Conservation (phyloP, 2,113 vertebrate species). For the Oceanites oceanicus region DNA sequence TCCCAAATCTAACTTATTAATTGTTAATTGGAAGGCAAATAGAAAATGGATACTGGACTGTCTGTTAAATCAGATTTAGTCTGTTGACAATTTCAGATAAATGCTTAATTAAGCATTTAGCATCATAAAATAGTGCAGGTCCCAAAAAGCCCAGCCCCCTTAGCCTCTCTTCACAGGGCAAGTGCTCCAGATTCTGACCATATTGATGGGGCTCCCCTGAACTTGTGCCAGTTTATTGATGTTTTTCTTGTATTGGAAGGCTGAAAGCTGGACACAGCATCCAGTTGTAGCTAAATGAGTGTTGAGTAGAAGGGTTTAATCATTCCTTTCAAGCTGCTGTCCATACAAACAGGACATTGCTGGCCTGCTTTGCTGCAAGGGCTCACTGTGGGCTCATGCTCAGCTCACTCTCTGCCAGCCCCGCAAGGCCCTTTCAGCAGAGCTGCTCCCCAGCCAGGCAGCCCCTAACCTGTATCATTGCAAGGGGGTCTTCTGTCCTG, state of each 20-base stretch:
- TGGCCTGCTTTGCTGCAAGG: neutral
- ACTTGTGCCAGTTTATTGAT: neutral
- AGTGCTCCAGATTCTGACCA: neutral
- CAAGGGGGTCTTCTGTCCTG: no score
- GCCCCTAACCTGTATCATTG: rapidly evolving
- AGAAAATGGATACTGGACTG: neutral
- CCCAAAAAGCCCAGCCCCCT: neutral
- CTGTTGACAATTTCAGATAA: neutral
- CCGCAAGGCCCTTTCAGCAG: neutral
- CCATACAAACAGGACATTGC: rapidly evolving
- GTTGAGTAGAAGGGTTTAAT: neutral
- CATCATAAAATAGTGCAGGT: neutral
- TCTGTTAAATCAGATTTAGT: neutral
- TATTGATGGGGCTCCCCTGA: neutral
- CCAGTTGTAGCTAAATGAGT: neutral
- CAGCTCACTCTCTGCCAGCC: neutral
- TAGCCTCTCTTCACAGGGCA: neutral
- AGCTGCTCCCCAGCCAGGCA: neutral
- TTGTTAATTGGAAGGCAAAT: neutral
- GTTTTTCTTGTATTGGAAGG: neutral
- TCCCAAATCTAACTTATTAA: neutral
- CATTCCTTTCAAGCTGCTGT: neutral
- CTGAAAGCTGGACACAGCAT: neutral
- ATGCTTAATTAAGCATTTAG: neutral
- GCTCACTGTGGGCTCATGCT: neutral